Percentiles rank a stretch among this genome's conserved stretches.
Evolutionary conservation across 2,888 invertebrate genomes (phyloP).

Genomic region (Andrena bucephala): DNA sequence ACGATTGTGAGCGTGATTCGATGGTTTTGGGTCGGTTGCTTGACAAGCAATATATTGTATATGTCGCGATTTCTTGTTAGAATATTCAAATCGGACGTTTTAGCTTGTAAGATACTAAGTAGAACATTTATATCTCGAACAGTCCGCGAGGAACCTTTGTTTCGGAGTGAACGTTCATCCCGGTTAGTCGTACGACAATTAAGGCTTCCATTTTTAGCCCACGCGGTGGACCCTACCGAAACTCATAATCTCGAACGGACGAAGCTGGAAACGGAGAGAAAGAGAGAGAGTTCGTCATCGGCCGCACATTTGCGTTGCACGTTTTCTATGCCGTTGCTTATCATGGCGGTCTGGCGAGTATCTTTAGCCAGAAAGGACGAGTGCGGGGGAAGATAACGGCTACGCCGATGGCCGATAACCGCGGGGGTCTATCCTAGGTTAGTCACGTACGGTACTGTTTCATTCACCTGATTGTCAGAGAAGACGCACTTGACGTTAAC

Average conservation of each 20-base stretch:
- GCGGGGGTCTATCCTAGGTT: slow-evolving; percentile 26
- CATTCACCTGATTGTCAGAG: slow-evolving; percentile 87
- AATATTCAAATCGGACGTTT: no score
- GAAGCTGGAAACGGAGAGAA: slow-evolving; percentile 8
- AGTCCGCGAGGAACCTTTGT: neutral
- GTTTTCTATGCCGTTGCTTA: slow-evolving; percentile 25
- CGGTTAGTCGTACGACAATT: neutral
- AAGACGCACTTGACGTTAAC: slow-evolving; percentile 89
- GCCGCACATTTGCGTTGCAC: slow-evolving; percentile 49
- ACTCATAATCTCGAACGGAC: slow-evolving; percentile 17
- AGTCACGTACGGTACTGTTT: slow-evolving; percentile 49
- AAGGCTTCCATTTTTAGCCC: slow-evolving; percentile 51
- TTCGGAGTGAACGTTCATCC: neutral
- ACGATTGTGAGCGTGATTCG: neutral
- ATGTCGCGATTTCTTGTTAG: no score
- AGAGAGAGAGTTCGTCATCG: slow-evolving; percentile 49
- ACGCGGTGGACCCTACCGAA: slow-evolving; percentile 11
- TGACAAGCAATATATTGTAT: no score
- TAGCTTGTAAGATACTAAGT: no score
- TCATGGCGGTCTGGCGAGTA: slow-evolving; percentile 26
- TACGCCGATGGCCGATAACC: no score
- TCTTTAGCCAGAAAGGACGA: neutral
- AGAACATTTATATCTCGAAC: neutral
- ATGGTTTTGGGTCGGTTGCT: no score
- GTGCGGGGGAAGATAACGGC: neutral